Evolutionary conservation across 2,888 invertebrate genomes (phyloP).

Genomic region (Aleiodes alternator): DNA sequence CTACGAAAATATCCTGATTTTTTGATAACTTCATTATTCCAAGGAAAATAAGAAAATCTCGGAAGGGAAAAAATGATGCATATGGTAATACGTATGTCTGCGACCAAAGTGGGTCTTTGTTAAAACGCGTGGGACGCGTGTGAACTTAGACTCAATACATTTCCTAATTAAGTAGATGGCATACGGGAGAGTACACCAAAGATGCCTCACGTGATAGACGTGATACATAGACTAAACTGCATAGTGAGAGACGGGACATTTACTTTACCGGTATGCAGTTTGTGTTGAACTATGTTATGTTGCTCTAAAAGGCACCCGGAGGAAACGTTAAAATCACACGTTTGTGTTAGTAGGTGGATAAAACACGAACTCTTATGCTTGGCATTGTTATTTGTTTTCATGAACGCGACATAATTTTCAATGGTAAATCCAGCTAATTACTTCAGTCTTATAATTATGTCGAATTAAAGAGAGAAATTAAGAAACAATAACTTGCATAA

Average conservation of each 20-base stretch:
- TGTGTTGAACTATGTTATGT: conserved; percentile 2
- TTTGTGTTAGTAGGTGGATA: conserved; percentile 6
- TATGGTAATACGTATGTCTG: not conserved
- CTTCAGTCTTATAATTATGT: not conserved
- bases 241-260: conserved; percentile 15
- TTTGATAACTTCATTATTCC: too few species aligned
- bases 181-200: conserved; percentile 41
- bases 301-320: conserved; percentile 27
- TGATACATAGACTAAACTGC: conserved; percentile 28
- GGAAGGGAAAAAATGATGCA: too few species aligned
- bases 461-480: not conserved
- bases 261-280: conserved; percentile 9
- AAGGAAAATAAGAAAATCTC: too few species aligned
- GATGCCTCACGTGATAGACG: conserved; percentile 48
- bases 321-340: conserved; percentile 32
- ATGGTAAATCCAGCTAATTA: not conserved
- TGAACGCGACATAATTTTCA: conserved; percentile 10
- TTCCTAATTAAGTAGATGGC: conserved; percentile 56
- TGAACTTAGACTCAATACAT: conserved; percentile 57
- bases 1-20: too few species aligned
- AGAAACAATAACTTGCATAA: not conserved
- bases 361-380: not conserved
- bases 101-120: conserved; percentile 28
- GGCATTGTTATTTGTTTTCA: not conserved
- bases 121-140: conserved; percentile 61